Percentiles rank a stretch among this genome's conserved stretches.
phyloP scores from a whole-genome alignment of 1,140 invertebrate genomes.

The Phocides pigmalion region DNA sequence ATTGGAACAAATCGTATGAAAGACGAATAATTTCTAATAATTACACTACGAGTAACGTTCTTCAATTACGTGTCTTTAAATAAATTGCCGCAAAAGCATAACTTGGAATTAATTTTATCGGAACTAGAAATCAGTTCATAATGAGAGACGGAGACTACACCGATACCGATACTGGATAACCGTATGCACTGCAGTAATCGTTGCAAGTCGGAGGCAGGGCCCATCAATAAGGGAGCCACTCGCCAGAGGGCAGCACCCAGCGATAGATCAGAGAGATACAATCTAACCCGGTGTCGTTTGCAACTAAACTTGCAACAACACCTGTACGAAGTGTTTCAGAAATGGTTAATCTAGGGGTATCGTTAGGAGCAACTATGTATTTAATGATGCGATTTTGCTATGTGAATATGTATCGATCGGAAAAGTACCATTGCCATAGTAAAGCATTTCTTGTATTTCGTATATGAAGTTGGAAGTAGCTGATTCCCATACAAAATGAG shows the following conservation, averaged over 20 bases:
- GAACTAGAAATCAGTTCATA: conserved; percentile 2
- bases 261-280: conserved; percentile 64
- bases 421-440: no score
- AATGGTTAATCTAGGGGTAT: not conserved
- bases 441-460: no score
- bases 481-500: no score
- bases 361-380: not conserved
- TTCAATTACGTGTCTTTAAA: conserved; percentile 2
- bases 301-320: conserved; percentile 60
- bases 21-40: not conserved
- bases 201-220: conserved; percentile 35
- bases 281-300: conserved; percentile 59
- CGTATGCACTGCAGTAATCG: conserved; percentile 36
- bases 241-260: conserved; percentile 40
- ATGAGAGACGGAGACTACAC: not conserved
- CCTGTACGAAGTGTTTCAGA: conserved; percentile 18
- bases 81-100: conserved; percentile 2
- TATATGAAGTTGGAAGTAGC: no score
- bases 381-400: no score
- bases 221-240: conserved; percentile 47
- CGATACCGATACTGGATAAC: conserved; percentile 26
- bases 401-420: no score
- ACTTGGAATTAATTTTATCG: not conserved
- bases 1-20: no score
- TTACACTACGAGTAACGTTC: not conserved